These are phyloP conservation scores for Eurystomus glaucurus DNA, from an alignment of 2,797 vertebrate genomes.

Conservation along the genomic window DNA sequence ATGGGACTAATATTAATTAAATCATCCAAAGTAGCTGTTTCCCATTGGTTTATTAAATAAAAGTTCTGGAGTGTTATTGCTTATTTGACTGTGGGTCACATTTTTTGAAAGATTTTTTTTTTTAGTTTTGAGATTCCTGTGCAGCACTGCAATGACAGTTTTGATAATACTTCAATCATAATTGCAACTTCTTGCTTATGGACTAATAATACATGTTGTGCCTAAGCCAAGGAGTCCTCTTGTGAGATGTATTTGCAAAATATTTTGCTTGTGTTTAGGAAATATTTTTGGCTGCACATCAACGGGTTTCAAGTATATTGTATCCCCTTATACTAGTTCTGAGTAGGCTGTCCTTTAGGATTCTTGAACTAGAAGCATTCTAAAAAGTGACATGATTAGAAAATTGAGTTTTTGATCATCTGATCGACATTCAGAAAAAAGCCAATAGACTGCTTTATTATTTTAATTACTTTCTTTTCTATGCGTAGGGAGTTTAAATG, in stretches of 20 bases:
- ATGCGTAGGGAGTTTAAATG: not conserved
- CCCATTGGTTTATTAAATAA: not conserved
- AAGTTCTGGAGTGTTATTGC: not conserved
- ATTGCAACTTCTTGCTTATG: not conserved
- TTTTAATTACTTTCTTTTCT: not conserved
- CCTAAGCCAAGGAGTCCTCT: not conserved
- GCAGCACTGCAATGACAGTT: not conserved
- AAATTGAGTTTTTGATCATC: not conserved
- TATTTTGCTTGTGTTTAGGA: not conserved
- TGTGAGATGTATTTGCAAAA: not conserved
- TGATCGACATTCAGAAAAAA: not conserved
- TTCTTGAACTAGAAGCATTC: not conserved
- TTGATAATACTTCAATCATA: not conserved
- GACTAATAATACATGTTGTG: not conserved
- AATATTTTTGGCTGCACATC: not conserved
- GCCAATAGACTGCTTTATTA: not conserved
- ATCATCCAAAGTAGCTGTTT: not conserved
- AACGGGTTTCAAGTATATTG: not conserved
- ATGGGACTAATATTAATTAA: not conserved
- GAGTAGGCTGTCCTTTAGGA: not conserved
- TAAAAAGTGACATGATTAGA: not conserved
- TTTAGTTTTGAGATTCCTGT: not conserved
- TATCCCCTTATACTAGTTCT: not conserved
- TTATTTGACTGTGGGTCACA: not conserved
- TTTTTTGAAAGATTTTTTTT: not conserved